Conservation (phyloP, 1,140 invertebrate species). For the Caenorhabditis briggsae region DNA sequence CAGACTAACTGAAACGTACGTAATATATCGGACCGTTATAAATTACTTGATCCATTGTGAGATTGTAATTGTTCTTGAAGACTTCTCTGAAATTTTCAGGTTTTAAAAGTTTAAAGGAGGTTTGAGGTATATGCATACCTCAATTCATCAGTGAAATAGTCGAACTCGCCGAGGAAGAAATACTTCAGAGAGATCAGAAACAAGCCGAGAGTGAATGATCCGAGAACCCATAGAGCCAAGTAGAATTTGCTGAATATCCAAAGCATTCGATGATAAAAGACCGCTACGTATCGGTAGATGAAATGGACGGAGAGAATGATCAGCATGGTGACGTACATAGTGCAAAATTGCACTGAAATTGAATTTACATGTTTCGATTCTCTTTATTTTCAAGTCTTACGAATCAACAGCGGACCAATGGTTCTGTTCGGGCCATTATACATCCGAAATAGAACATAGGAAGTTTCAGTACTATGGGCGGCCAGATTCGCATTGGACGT, state of each 20-base stretch:
- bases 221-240: neutral
- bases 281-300: neutral
- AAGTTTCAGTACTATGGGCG: slow-evolving; percentile 10
- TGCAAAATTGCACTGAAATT: slow-evolving; percentile 26
- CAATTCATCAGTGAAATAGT: neutral
- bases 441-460: slow-evolving; percentile 7
- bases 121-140: neutral
- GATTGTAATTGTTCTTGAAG: neutral
- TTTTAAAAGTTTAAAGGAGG: neutral
- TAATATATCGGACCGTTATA: slow-evolving; percentile 6
- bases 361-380: neutral
- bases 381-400: neutral
- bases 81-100: neutral
- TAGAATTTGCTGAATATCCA: slow-evolving; percentile 10
- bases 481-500: neutral
- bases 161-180: slow-evolving; percentile 4
- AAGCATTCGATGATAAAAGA: neutral
- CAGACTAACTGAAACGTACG: neutral
- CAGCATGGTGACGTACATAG: slow-evolving; percentile 9
- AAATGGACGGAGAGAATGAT: slow-evolving; percentile 8
- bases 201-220: neutral
- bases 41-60: neutral
- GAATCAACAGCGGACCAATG: neutral
- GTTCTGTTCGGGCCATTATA: slow-evolving; percentile 7
- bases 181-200: neutral